Evolutionary conservation across 1,140 invertebrate species (phyloP), one percentile per base, ranked within the genome.

Genomic region (Chrysoperla carnea): DNA sequence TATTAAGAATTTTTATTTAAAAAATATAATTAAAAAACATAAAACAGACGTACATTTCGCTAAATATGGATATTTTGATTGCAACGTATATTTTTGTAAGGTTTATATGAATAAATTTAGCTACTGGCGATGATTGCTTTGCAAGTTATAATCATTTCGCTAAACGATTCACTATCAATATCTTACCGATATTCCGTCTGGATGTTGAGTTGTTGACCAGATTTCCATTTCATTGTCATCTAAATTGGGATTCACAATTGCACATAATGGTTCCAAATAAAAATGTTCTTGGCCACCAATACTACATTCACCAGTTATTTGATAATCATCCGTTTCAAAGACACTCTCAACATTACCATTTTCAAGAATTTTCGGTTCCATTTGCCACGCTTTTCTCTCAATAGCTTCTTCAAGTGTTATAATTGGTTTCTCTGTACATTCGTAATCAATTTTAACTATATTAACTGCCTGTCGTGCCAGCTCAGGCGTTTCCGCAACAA

Each of bases 271-370:
- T 65, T 93, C 89, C 45, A 98, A 62, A 63, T 98, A 97, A 66
- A 97, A 97, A 61, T 98, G 93, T 61, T 96, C 91, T 61, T 97
- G 93, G 0, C 88, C 89, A 36, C 88, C 88, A 50, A 82, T 80
- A 48, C 78, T 70, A 36, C 85, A 67, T 55, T 80, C 74, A 8
- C 87, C 84, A 61, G 81, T 75, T 17, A 81, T 47, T 11, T 77
- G 56, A 55, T 78, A 63, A 27, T 78, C 72, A 7, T 79, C 70
- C 40, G 71, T 59, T 27, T 60, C 48, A 44, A 93, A 78, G 0
- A 67, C 79, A 49, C 69, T 55, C 29, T 59, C 53, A 2, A 76
- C 54, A 60, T 91, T 71, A 1, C 90, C 89, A 51, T 73, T 55
- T 9, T 78, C 17, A 8, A 52, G 56, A 39, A 60, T 63, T 2